Evolutionary conservation across 2,113 vertebrate genomes (phyloP), one percentile per base, ranked within the genome.

Genomic region (Drymodes brunneopygia): DNA sequence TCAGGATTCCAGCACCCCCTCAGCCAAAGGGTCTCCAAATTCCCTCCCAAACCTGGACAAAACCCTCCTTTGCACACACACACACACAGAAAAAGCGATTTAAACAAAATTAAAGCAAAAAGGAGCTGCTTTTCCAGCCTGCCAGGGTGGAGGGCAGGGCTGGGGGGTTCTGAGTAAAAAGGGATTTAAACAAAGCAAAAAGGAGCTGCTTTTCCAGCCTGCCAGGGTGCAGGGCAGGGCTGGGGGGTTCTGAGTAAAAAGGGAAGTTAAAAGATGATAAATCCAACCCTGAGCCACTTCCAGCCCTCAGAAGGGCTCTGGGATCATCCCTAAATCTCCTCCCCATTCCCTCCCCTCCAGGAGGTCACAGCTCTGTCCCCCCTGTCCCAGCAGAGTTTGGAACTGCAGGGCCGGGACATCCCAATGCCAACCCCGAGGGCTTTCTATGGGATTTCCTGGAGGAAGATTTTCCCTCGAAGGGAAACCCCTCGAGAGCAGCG

Each of bases 361-460:
- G 17, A 91, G 50, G 6, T 17, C 89, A 85, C 72, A 65, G 33
- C 28, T 56, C 81, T 4, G 5, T 35, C 7, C 35, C 23, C 45
- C 5, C 1, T 35, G 74, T 66, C 83, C 91, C 83, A 78, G 50
- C 67, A 47, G 38, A 48, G 29, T 1, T 28, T 7, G 24, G 0
- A 36, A 7, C 69, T 38, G 16, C 5, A 1, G 62, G 16, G 40
- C 69, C 21, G 2, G 66, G 45, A 29, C 20, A 5, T n/a, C 69
- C 42, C 54, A 27, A 27, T 0, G 6, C 51, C 36, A 47, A 35
- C 9, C 25, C 36, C 1, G 0, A 48, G 22, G 38, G 44, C 11
- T 31, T 75, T 42, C 4, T 12, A 44, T 2, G 3, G 54, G 4
- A 33, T 75, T 73, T 85, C 17, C 33, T 11, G 61, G 11, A 10